Percentiles rank a stretch among this genome's conserved stretches.
These are phyloP conservation scores for Hipparchia sbordonii DNA, from an alignment of 2,888 invertebrate species.

Conservation along the genomic window DNA sequence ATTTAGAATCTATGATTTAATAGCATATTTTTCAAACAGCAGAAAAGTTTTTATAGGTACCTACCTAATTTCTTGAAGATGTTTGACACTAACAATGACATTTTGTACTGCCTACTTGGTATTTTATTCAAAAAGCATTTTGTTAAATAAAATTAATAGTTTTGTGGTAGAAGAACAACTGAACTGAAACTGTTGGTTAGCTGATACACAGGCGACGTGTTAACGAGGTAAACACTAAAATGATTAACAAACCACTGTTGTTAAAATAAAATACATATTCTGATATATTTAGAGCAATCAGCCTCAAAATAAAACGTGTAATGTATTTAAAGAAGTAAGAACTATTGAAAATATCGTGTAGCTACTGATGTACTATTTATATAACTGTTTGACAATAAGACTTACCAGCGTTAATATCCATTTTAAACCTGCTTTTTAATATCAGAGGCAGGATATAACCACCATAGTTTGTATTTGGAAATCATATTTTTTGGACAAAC, in stretches of 20 bases:
- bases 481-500: constrained; percentile 68
- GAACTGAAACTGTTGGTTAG: constrained; percentile 23
- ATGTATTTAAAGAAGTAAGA: not conserved
- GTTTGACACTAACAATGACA: not conserved
- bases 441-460: constrained; percentile 51
- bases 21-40: not conserved
- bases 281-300: not conserved
- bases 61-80: not conserved
- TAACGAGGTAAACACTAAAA: constrained; percentile 14
- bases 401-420: constrained; percentile 80
- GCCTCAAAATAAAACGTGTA: not conserved
- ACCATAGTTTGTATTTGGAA: constrained; percentile 56
- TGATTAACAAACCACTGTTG: not conserved
- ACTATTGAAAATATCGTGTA: constrained; percentile 13
- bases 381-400: constrained; percentile 35
- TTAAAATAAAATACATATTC: constrained; percentile 3
- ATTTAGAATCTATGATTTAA: too few species aligned
- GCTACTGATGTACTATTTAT: not conserved
- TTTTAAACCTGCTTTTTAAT: constrained; percentile 64
- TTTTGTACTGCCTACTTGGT: not conserved
- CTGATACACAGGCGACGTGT: constrained; percentile 32
- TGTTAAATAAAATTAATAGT: not conserved
- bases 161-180: constrained; percentile 12
- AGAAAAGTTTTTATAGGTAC: not conserved
- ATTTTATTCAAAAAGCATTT: not conserved